These are phyloP conservation scores for Actinostola sp. DNA, from an alignment of 92 coral and sea anemone genomes.

Conservation along the genomic window DNA sequence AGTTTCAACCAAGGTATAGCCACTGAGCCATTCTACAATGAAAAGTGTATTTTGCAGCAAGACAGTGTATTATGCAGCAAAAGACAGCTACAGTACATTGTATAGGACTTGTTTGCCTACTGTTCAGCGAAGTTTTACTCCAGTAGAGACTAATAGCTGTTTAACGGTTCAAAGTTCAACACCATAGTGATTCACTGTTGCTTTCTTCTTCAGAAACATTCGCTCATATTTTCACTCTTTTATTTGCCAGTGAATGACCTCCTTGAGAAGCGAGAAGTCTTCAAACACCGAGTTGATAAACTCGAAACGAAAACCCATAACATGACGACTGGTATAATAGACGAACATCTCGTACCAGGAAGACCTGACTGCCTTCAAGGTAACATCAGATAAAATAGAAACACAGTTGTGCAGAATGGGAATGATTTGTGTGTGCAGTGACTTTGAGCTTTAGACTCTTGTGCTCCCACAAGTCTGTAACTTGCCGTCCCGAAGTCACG, in stretches of 20 bases:
- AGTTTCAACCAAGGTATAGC: background rate
- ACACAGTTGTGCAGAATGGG: background rate
- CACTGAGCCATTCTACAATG: too few species aligned
- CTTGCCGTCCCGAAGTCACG: too few species aligned
- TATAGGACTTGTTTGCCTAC: too few species aligned
- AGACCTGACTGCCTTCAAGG: conserved; percentile 94
- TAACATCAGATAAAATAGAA: too few species aligned
- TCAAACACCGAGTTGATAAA: conserved; percentile 90
- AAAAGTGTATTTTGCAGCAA: too few species aligned
- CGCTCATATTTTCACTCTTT: background rate
- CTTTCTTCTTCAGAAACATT: background rate
- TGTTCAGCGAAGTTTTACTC: too few species aligned
- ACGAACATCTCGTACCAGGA: conserved; percentile 81
- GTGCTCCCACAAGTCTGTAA: too few species aligned
- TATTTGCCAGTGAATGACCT: conserved; percentile 75
- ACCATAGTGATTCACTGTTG: too few species aligned
- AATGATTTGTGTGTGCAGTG: background rate
- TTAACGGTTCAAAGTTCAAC: too few species aligned
- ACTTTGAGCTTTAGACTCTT: background rate
- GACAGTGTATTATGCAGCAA: too few species aligned
- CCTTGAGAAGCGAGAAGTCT: conserved; percentile 78
- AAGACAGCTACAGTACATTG: too few species aligned
- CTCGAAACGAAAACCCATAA: conserved; percentile 84
- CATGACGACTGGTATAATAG: conserved; percentile 70
- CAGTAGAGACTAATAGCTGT: too few species aligned